Base-by-base conservation (phyloP, 2,888 invertebrate species). In the Unio delphinus region DNA sequence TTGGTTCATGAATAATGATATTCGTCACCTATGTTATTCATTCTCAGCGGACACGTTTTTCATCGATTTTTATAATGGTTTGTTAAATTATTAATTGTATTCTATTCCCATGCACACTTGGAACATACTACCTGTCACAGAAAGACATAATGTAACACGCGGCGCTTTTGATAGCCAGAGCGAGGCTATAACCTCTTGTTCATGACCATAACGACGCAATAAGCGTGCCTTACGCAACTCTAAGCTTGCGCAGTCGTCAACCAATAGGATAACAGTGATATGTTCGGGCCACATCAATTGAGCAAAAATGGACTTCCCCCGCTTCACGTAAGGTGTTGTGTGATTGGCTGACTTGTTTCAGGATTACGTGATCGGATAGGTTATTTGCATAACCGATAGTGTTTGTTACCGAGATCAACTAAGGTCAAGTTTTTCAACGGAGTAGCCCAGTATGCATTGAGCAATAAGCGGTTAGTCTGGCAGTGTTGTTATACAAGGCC, bases 261-360 rank as follows among this genome's bases (percentile, higher is more conserved):
- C 79, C 81, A 80, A 82, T 80, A 64, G 71, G 26, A 23, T 23
- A 23, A 55, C 59, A 61, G 55, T 28, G 58, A 54, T 58, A 61
- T 45, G 23, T 20, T 54, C 20, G 30, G 56, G 45, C 18, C 55
- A 30, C 23, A 34, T 55, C 54, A 61, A 55, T 18, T 59, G 61
- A 61, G 56, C 59, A 34, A 57, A 26, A 26, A 55, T 72, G 74
- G 76, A 75, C 78, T 70, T 72, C 70, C 79, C 76, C 78, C 73
- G 67, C 65, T 30, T 57, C 67, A 55, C 57, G 65, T 28, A 71
- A 64, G 68, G 68, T 72, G 60, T 34, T 65, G 61, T 62, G 70
- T 67, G 82, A 86, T 85, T 84, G 84, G 86, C 78, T 80, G 76
- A 80, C 74, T 80, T 78, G 79, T 77, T 70, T 76, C 64, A 74